Conservation (phyloP, 1,140 invertebrate species). For the Ostrea denselamellosa region DNA sequence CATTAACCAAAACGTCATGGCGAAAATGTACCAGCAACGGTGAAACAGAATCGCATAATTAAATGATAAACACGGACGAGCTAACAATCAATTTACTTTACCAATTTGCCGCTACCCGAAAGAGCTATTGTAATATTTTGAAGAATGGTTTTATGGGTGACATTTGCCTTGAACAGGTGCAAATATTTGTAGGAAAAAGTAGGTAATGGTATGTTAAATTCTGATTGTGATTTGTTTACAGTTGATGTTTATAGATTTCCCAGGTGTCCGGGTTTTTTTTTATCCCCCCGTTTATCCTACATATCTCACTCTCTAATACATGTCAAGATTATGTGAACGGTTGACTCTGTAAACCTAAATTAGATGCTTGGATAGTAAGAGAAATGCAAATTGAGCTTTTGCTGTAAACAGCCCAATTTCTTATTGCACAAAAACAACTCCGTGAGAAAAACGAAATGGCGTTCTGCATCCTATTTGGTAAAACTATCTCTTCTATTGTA, state of each 20-base stretch:
- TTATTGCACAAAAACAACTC: conserved; percentile 26
- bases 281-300: conserved; percentile 6
- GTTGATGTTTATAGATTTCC: conserved; percentile 39
- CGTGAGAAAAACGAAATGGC: conserved; percentile 21
- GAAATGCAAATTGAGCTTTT: conserved; percentile 29
- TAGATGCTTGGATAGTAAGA: conserved; percentile 25
- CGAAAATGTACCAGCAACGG: conserved; percentile 26
- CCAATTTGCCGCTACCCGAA: conserved; percentile 38
- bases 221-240: conserved; percentile 30
- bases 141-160: conserved; percentile 35
- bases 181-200: conserved; percentile 33
- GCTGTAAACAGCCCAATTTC: conserved; percentile 17
- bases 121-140: conserved; percentile 4
- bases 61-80: conserved; percentile 34
- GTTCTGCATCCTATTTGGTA: not conserved
- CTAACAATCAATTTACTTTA: conserved; percentile 37
- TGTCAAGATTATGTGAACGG: not conserved
- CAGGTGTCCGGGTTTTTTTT: conserved; percentile 1
- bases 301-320: conserved; percentile 38
- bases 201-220: conserved; percentile 38
- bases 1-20: conserved; percentile 34
- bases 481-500: not conserved
- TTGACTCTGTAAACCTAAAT: conserved; percentile 26
- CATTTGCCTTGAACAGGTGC: conserved; percentile 38
- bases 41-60: conserved; percentile 33